These are phyloP conservation scores for Orchestes rusci DNA, from an alignment of 2,888 invertebrate genomes.

Conservation along the genomic window DNA sequence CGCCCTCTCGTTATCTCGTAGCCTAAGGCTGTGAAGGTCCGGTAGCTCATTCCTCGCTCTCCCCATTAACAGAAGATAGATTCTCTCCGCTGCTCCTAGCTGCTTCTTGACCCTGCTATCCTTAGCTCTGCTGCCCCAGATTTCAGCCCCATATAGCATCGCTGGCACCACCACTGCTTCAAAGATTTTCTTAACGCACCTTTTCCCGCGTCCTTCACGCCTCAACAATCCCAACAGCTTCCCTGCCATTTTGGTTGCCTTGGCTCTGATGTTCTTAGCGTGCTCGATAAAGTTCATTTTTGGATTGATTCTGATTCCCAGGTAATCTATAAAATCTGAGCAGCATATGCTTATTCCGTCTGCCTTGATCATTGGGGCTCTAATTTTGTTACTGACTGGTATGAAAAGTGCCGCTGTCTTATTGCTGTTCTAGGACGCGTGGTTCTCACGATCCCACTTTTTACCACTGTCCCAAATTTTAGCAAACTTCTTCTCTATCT, in stretches of 20 bases:
- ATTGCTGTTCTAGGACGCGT: conserved; percentile 19
- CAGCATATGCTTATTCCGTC: conserved; percentile 5
- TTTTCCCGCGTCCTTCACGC: too few relatives aligned
- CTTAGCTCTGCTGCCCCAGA: conserved; percentile 24
- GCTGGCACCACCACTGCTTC: conserved; percentile 12
- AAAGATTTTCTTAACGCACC: too few relatives aligned
- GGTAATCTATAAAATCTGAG: conserved; percentile 10
- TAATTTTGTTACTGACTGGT: background rate
- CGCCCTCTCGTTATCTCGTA: too few relatives aligned
- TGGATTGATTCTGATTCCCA: too few relatives aligned
- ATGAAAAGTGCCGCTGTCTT: conserved; percentile 25
- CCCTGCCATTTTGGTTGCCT: background rate
- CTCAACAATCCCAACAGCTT: too few relatives aligned
- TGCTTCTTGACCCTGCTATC: conserved; percentile 15
- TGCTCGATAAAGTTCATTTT: conserved; percentile 15
- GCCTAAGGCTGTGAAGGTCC: too few relatives aligned
- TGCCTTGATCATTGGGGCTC: conserved; percentile 15
- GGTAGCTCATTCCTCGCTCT: too few relatives aligned
- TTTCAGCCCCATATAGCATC: conserved; percentile 22
- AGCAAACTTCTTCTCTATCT: conserved; percentile 21
- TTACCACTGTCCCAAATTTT: conserved; percentile 17
- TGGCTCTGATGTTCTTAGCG: background rate
- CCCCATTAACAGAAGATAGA: conserved; percentile 17
- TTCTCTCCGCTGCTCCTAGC: conserved; percentile 19
- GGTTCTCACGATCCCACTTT: conserved; percentile 16